Conservation (phyloP, 2,113 vertebrate genomes). For the Mobula birostris region DNA sequence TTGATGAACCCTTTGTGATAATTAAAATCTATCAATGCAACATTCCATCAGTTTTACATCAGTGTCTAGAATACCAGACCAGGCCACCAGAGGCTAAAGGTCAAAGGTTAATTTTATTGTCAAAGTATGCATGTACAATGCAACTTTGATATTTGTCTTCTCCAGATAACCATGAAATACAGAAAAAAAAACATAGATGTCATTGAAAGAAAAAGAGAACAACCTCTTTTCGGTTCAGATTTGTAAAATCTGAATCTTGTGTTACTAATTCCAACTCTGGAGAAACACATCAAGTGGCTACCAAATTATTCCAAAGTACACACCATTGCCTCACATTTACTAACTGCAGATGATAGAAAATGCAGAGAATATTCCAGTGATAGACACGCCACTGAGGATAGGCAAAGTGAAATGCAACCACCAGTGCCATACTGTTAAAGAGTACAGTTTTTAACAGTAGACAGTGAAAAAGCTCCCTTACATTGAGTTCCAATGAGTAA, state of each 20-base stretch:
- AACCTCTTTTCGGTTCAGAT: not conserved
- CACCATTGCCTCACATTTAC: not conserved
- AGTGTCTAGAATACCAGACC: not conserved
- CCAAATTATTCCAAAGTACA: not conserved
- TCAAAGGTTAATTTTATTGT: too few species aligned
- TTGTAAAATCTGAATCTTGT: constrained; percentile 28
- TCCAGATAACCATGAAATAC: too few species aligned
- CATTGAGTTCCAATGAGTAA: not conserved
- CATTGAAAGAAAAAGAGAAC: too few species aligned
- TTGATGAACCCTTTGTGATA: not conserved
- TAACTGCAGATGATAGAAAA: not conserved
- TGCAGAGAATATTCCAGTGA: not conserved
- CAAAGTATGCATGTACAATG: too few species aligned
- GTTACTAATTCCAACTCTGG: not conserved
- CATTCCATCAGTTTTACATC: not conserved
- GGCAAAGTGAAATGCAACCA: too few species aligned
- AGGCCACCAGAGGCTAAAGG: not conserved
- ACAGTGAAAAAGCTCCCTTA: not conserved
- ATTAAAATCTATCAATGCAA: not conserved
- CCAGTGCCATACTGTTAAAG: not conserved
- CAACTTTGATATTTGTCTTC: too few species aligned
- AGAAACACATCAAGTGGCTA: not conserved
- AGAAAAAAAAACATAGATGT: too few species aligned
- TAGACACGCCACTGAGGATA: not conserved
- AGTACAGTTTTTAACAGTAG: not conserved